Evolutionary conservation across 1,140 invertebrate genomes (phyloP), one percentile per base, ranked within the genome.

Genomic region (Aphelenchoides besseyi): DNA sequence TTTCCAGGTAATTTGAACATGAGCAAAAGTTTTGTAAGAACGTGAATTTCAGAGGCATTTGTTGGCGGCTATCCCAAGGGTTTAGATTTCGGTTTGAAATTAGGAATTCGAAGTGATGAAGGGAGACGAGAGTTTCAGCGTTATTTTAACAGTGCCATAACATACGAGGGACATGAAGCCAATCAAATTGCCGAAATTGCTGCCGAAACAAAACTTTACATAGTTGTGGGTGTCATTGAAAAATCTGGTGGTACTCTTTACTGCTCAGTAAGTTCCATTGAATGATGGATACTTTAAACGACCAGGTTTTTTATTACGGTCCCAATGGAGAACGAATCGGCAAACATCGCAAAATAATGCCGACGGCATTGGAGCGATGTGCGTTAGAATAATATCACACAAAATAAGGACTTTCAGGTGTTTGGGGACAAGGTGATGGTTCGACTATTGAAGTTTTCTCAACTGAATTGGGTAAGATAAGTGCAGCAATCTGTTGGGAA

Each of bases 401-500:
- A n/a, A n/a, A n/a, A n/a, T n/a, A n/a, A n/a, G n/a, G n/a, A n/a
- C n/a, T n/a, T n/a, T n/a, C n/a, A n/a, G n/a, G n/a, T n/a, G 72
- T 84, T n/a, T 84, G 82, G 82, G 82, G 82, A 16, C 41, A 37
- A n/a, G 82, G 82, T 0, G 82, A 84, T 71, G 82, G 82, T 26
- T 80, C 80, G 3, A 84, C 82, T 1, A 64, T 84, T 26, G 53
- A 74, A 2, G 82, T 82, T 1, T 71, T 80, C 26, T 61, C 76
- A 18, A 81, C 82, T 3, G 35, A 36, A 23, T 29, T 82, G 41
- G 82, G 82, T 8, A 80, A 79, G 55, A 78, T 84, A 53, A 79
- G 82, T 26, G 74, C 74, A 32, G 78, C 79, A 0, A 81, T 84
- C 64, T 84, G 83, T 69, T 84, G 83, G 83, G 83, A 84, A 70